A percentile compares a stretch with the other conserved stretches of the same genome.
phyloP scores from a whole-genome alignment of 2,888 invertebrate genomes.

The Pseudococcus viburni region DNA sequence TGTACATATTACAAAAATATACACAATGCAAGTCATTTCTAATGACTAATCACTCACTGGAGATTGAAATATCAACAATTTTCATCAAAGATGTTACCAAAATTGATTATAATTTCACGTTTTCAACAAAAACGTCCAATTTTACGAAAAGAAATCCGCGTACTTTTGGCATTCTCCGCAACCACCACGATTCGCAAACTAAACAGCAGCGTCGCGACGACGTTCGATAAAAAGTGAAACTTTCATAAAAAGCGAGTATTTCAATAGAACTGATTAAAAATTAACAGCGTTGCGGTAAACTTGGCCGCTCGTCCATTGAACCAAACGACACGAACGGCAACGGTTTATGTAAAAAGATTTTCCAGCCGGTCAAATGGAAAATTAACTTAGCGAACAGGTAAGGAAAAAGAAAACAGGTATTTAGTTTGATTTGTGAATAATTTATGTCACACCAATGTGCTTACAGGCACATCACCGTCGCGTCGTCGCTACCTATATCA shows the following conservation, averaged over 20 bases:
- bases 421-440: slow-evolving; percentile 39
- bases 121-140: too few species aligned
- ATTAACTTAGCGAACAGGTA: background rate
- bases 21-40: too few species aligned
- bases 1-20: too few species aligned
- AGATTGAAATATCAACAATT: too few species aligned
- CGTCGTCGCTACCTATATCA: background rate
- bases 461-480: background rate
- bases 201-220: background rate
- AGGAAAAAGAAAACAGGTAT: background rate
- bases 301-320: slow-evolving; percentile 4
- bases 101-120: too few species aligned
- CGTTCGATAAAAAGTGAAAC: slow-evolving; percentile 30
- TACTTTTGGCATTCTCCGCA: background rate
- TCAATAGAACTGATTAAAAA: slow-evolving; percentile 9
- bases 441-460: background rate
- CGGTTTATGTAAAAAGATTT: background rate
- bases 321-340: background rate
- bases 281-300: background rate
- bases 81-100: too few species aligned
- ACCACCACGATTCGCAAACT: background rate
- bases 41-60: too few species aligned
- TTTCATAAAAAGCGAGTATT: background rate
- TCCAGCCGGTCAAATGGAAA: background rate
- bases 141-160: background rate